Evolutionary conservation across 2,113 vertebrate genomes (phyloP).

Genomic region (Mobula birostris): DNA sequence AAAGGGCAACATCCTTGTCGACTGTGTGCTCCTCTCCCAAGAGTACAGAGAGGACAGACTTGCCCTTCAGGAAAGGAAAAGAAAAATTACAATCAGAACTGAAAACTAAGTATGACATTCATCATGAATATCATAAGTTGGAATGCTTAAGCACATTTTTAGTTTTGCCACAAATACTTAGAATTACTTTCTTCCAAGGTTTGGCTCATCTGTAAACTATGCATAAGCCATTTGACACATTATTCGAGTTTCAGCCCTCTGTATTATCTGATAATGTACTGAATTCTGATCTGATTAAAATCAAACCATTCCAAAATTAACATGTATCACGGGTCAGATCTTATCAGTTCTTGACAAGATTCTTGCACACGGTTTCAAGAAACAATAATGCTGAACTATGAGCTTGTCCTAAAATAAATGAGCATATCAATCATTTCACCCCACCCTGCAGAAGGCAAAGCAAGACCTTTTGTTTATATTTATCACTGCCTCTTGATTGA

Average conservation of each 20-base stretch:
- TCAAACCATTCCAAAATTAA: background rate
- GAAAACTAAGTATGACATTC: background rate
- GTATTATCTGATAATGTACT: background rate
- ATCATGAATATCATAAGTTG: background rate
- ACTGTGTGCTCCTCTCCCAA: slow-evolving; percentile 69
- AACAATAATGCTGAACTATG: no score
- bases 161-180: background rate
- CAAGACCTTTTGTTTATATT: no score
- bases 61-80: slow-evolving; percentile 60
- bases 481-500: no score
- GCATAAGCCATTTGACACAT: background rate
- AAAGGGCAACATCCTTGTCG: slow-evolving; percentile 76
- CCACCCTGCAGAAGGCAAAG: no score
- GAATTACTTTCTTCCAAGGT: background rate
- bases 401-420: no score
- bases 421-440: no score
- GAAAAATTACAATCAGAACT: background rate
- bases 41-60: slow-evolving; percentile 77
- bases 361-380: no score
- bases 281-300: background rate
- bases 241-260: background rate
- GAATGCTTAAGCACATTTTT: no score
- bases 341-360: background rate
- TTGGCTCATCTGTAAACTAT: background rate
- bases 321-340: background rate